Conservation (phyloP, 1,140 invertebrate genomes). For the Neodiprion virginianus region DNA sequence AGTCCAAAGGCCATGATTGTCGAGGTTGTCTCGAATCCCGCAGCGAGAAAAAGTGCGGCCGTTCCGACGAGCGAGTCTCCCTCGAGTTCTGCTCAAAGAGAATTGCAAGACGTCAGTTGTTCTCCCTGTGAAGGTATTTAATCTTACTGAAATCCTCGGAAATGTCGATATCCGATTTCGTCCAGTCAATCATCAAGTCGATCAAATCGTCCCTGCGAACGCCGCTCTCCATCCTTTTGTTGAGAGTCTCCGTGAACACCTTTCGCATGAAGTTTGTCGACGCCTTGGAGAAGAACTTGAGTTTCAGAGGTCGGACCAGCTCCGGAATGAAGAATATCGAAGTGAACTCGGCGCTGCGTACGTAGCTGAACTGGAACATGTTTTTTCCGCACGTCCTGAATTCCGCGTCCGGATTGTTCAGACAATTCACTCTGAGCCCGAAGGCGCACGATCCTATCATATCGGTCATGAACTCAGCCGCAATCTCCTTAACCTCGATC, state of each 20-base stretch:
- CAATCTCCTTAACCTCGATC: constrained; percentile 56
- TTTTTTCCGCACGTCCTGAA: constrained; percentile 41
- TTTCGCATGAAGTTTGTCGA: constrained; percentile 38
- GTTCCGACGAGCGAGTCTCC: too few species aligned
- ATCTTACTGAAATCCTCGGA: constrained; percentile 31
- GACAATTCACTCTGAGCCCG: constrained; percentile 56
- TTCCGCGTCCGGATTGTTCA: constrained; percentile 47
- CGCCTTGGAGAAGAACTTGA: constrained; percentile 36
- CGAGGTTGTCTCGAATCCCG: constrained; percentile 65
- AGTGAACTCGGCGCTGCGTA: constrained; percentile 41
- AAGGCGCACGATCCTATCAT: constrained; percentile 59
- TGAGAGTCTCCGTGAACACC: constrained; percentile 41
- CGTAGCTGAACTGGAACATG: constrained; percentile 58
- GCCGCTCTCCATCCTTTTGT: constrained; percentile 41
- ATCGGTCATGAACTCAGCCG: constrained; percentile 57
- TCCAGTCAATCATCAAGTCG: constrained; percentile 64
- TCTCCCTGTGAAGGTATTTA: background rate
- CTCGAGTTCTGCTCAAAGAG: too few species aligned
- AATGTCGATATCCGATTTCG: constrained; percentile 51
- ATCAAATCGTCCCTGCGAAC: constrained; percentile 63
- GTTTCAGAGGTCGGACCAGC: constrained; percentile 30
- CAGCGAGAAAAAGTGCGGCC: constrained; percentile 56
- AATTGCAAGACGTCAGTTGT: too few species aligned
- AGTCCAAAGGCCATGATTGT: constrained; percentile 48
- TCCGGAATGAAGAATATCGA: constrained; percentile 33